These are phyloP conservation scores for Cryptocephalus moraei DNA, from an alignment of 2,888 invertebrate genomes.

Conservation along the genomic window DNA sequence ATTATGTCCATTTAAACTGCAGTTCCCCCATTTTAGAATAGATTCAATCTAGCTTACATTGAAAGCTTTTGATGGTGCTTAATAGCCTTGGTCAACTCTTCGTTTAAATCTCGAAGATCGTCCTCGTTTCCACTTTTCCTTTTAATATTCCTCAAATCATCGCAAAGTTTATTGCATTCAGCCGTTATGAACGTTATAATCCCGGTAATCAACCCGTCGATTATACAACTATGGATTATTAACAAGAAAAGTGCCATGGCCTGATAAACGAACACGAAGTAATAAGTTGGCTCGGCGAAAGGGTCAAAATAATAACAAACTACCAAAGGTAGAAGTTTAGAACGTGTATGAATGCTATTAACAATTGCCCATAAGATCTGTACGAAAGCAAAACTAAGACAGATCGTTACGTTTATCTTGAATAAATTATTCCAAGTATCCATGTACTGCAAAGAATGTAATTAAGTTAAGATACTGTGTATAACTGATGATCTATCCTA, in stretches of 20 bases:
- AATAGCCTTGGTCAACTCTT: slow-evolving; percentile 4
- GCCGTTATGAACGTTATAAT: slow-evolving; percentile 5
- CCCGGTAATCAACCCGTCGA: slow-evolving; percentile 7
- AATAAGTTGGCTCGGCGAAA: slow-evolving; percentile 7
- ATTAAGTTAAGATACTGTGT: too few species aligned
- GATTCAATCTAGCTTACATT: too few species aligned
- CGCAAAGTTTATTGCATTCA: slow-evolving; percentile 8
- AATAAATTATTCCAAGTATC: slow-evolving; percentile 4
- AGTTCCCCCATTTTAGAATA: too few species aligned
- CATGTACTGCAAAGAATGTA: slow-evolving; percentile 4
- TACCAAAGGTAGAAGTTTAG: slow-evolving; percentile 7
- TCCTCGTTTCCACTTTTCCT: not conserved
- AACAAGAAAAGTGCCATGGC: slow-evolving; percentile 4
- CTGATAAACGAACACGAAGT: slow-evolving; percentile 12
- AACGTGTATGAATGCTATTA: slow-evolving; percentile 2
- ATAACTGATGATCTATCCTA: not conserved
- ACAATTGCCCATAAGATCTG: slow-evolving; percentile 4
- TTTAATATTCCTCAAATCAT: slow-evolving; percentile 6
- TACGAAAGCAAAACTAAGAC: slow-evolving; percentile 1
- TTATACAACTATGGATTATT: slow-evolving; percentile 4
- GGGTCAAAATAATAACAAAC: slow-evolving; percentile 11
- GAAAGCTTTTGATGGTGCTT: slow-evolving; percentile 8
- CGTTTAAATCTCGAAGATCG: not conserved
- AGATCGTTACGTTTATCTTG: slow-evolving; percentile 1
- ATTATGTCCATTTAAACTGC: too few species aligned